Conservation (phyloP, 2,888 invertebrate genomes). For the Limnephilus rhombicus region DNA sequence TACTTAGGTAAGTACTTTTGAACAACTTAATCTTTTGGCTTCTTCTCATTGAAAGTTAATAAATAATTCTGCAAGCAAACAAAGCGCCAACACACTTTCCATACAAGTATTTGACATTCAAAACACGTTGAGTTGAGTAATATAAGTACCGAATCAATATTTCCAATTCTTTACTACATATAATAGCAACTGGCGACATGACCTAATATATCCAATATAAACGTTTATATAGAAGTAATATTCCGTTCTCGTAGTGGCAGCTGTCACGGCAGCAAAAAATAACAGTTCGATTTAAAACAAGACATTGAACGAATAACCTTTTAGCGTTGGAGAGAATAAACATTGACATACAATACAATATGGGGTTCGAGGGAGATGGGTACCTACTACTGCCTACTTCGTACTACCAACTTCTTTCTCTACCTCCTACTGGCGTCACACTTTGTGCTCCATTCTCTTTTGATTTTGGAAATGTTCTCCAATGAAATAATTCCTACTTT, state of each 20-base stretch:
- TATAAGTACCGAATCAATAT: slow-evolving; percentile 35
- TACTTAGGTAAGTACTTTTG: not conserved
- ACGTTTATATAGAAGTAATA: slow-evolving; percentile 57
- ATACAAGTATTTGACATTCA: slow-evolving; percentile 24
- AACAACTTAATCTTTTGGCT: not conserved
- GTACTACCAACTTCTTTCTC: too few species aligned
- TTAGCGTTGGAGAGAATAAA: slow-evolving; percentile 58
- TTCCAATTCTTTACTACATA: slow-evolving; percentile 42
- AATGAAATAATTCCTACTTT: not conserved
- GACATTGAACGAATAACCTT: slow-evolving; percentile 62
- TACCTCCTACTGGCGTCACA: not conserved
- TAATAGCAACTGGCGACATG: slow-evolving; percentile 50
- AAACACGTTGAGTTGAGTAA: slow-evolving; percentile 44
- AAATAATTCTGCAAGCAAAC: slow-evolving; percentile 20
- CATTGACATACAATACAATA: slow-evolving; percentile 60
- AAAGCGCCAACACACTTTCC: not conserved
- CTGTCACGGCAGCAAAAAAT: slow-evolving; percentile 61
- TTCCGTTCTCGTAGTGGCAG: slow-evolving; percentile 56
- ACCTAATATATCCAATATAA: slow-evolving; percentile 48
- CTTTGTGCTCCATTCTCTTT: not conserved
- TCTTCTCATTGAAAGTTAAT: not conserved
- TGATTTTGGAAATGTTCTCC: not conserved
- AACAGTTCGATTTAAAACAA: slow-evolving; percentile 65
- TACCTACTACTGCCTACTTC: not conserved
- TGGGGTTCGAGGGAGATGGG: slow-evolving; percentile 31